Base-by-base conservation (phyloP, 2,888 invertebrate genomes). In the Parnassius glacialis region DNA sequence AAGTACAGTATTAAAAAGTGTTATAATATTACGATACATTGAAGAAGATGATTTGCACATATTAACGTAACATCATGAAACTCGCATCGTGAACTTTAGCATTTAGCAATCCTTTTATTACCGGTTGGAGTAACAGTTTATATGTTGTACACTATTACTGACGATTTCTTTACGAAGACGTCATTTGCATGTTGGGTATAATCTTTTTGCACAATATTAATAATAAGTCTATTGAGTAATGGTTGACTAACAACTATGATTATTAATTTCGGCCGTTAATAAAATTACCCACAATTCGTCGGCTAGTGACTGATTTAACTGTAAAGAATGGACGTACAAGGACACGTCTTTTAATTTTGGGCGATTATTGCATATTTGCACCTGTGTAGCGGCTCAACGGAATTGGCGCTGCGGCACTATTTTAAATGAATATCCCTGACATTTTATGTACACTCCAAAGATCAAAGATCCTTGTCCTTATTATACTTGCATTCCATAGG, bases 371-470 rank as follows among this genome's bases (percentile, higher is more conserved):
- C 61, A 62, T 57, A 59, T 51, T 53, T 51, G 58, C 57, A 43
- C 59, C 59, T 59, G 61, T 64, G 50, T 57, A 16, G 12, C 7
- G 3, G 12, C 13, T 65, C 56, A 68, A 65, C 64, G 62, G 56
- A 66, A 54, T 61, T 59, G 16, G 52, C 25, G 52, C 34, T 61
- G 56, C 55, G 42, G 58, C 64, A 59, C 54, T 56, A 57, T 52
- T 57, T 69, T 68, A 69, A 69, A 73, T 69, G 72, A 64, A 70
- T 68, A 77, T 73, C 79, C 77, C 76, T 81, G 81, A 79, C 79
- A 79, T 80, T 81, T 81, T 70, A 56, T 52, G 10, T 34, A 45
- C 44, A 45, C 13, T 20, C n/a, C n/a, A n/a, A 45, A 45, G 45
- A 45, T 11, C 25, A 55, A n/a, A 1, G 10, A 20, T 20, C 44